These are phyloP conservation scores for Stenodema calcarata DNA, from an alignment of 2,888 invertebrate species.

Conservation along the genomic window DNA sequence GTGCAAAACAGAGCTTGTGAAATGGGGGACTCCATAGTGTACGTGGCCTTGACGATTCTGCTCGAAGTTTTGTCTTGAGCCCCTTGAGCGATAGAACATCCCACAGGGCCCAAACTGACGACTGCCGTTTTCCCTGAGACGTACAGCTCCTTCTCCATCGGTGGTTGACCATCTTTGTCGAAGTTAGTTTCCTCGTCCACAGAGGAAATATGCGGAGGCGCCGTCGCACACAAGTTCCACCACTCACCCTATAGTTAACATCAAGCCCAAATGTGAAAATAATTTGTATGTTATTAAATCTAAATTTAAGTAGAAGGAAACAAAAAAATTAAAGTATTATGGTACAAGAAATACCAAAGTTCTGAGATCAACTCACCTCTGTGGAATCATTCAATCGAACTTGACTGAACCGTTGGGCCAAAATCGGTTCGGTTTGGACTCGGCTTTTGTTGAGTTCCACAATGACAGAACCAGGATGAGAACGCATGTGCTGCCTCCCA, in stretches of 20 bases:
- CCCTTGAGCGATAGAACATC: constrained; percentile 54
- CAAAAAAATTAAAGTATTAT: not conserved
- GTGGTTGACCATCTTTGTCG: constrained; percentile 57
- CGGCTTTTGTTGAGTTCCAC: constrained; percentile 63
- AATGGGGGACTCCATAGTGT: constrained; percentile 82
- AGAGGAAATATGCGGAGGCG: constrained; percentile 35
- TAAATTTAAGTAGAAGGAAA: not conserved
- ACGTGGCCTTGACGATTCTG: constrained; percentile 68
- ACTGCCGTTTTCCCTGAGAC: constrained; percentile 83
- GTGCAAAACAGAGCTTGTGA: constrained; percentile 81
- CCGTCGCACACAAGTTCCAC: constrained; percentile 68
- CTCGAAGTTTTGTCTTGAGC: constrained; percentile 57
- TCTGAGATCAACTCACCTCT: constrained; percentile 57
- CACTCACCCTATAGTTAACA: constrained; percentile 15
- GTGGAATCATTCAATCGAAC: constrained; percentile 72
- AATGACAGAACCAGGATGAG: constrained; percentile 76
- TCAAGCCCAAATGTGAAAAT: not conserved
- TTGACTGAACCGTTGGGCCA: constrained; percentile 76
- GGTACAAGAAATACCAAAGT: not conserved
- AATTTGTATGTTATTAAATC: not conserved
- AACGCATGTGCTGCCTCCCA: constrained; percentile 79
- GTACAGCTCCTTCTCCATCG: constrained; percentile 85
- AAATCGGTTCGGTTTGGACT: constrained; percentile 69
- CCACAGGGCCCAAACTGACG: constrained; percentile 64
- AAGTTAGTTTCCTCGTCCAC: not conserved